A percentile compares a stretch with the other conserved stretches of the same genome.
phyloP scores from a whole-genome alignment of 2,113 vertebrate genomes.

The Colossoma macropomum region DNA sequence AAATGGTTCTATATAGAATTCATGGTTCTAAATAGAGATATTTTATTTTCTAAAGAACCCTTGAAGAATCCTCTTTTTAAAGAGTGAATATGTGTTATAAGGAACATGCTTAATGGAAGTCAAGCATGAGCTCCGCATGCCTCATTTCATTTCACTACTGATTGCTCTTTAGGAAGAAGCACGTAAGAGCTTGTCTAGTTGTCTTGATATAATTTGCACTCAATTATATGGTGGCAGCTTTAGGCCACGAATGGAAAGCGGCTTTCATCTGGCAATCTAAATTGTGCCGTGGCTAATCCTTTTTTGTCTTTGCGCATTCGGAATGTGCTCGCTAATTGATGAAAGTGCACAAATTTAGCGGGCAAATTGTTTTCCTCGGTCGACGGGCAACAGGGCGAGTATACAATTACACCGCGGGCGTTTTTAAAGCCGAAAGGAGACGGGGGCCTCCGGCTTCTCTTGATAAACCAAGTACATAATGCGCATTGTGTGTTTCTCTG shows the following conservation, averaged over 20 bases:
- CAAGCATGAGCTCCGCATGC: constrained; percentile 1
- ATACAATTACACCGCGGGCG: constrained; percentile 38
- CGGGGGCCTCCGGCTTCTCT: constrained; percentile 20
- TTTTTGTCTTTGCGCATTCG: constrained; percentile 29
- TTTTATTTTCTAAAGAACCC: too few species aligned
- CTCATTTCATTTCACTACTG: constrained; percentile 38
- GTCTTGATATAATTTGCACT: constrained; percentile 49
- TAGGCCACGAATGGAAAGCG: constrained; percentile 37
- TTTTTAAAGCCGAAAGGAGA: constrained; percentile 18
- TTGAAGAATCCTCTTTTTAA: too few species aligned
- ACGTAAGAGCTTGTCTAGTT: constrained; percentile 40
- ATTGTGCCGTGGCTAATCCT: constrained; percentile 41
- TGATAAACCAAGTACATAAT: constrained; percentile 43
- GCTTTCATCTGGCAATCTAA: constrained; percentile 45
- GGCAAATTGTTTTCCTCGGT: constrained; percentile 44
- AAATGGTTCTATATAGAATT: too few species aligned
- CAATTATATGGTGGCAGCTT: constrained; percentile 39
- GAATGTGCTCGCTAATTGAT: constrained; percentile 47
- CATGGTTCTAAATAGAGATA: too few species aligned
- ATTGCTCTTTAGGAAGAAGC: constrained; percentile 36
- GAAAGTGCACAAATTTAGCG: constrained; percentile 43
- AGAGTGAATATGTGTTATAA: not conserved
- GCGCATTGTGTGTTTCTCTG: constrained; percentile 37
- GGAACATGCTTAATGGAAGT: not conserved
- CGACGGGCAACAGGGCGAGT: constrained; percentile 16